Evolutionary conservation across 2,797 vertebrate species (phyloP).

Genomic region (Alosa sapidissima): DNA sequence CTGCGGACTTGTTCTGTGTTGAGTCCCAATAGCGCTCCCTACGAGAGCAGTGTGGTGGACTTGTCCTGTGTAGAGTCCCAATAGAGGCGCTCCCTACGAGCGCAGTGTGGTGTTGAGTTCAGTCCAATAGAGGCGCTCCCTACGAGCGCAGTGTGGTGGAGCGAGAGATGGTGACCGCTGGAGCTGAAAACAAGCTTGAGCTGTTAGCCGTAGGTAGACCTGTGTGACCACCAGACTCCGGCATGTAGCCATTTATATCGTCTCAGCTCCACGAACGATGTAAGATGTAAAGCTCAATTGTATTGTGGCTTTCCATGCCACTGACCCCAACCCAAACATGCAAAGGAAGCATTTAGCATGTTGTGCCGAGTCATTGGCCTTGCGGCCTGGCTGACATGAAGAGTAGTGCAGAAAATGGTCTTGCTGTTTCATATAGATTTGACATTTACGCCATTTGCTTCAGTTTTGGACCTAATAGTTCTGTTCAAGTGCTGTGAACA

Average conservation of each 20-base stretch:
- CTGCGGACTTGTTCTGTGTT: slow-evolving; percentile 52
- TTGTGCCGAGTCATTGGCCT: too few species aligned
- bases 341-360: too few species aligned
- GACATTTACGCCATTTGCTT: not conserved
- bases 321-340: too few species aligned
- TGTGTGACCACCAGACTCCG: too few species aligned
- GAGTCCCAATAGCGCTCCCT: slow-evolving; percentile 63
- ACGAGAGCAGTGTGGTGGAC: slow-evolving; percentile 36
- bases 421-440: not conserved
- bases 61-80: slow-evolving; percentile 39
- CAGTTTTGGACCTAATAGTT: not conserved
- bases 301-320: too few species aligned
- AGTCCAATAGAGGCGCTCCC: slow-evolving; percentile 59
- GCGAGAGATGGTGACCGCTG: slow-evolving; percentile 48
- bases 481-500: not conserved
- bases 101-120: slow-evolving; percentile 9
- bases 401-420: too few species aligned
- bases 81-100: slow-evolving; percentile 59
- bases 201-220: too few species aligned
- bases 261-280: too few species aligned
- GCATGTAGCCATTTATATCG: too few species aligned
- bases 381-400: too few species aligned
- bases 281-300: too few species aligned
- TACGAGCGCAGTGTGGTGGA: slow-evolving; percentile 47
- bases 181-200: slow-evolving; percentile 29